Base-by-base conservation (phyloP, 2,113 vertebrate genomes). In the Eretmodus cyanostictus region DNA sequence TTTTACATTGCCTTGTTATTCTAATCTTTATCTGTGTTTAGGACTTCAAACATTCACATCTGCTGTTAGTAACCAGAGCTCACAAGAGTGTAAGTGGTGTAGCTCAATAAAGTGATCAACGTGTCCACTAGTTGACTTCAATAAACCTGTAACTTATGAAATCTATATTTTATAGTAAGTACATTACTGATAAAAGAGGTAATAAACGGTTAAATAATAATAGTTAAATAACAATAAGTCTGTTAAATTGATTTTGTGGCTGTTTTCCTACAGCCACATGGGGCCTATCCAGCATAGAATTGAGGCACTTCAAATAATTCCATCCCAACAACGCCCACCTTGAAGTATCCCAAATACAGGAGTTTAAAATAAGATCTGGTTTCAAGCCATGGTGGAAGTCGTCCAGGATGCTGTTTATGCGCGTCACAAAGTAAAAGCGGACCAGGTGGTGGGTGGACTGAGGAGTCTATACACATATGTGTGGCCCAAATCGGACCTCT, bases 401-500 rank as follows among this genome's bases (percentile, higher is more conserved):
- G 22, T 27, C 22, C 54, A 55, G 22, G 54, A 55, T 27, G 54
- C 54, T 55, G 22, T 2, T 55, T 27, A 55, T 27, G 22, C 2
- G 3, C 2, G 0, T 55, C 7, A 55, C 54, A 55, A 55, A 55
- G 22, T 27, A 55, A 55, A 55, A 55, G 54, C 4, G 7, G 54
- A 55, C 54, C 22, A 55, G 22, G 22, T 27, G 54, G 54, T 27
- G 54, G 54, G 53, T 97, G 97, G 61, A 97, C 96, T 96, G 68
- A 31, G 22, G 63, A 82, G 3, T 17, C 73, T 16, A 80, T 0
- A 29, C 53, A 55, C 53, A 55, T 55, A 55, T 24, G 53, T 7
- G 53, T 55, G 53, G 53, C 53, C 53, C 22, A 57, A 57, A 29
- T 1, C 95, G 95, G 36, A 97, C 96, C 89, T 98, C 97, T 1